Conservation (phyloP, 2,113 vertebrate species). For the Clarias macrocephalus region DNA sequence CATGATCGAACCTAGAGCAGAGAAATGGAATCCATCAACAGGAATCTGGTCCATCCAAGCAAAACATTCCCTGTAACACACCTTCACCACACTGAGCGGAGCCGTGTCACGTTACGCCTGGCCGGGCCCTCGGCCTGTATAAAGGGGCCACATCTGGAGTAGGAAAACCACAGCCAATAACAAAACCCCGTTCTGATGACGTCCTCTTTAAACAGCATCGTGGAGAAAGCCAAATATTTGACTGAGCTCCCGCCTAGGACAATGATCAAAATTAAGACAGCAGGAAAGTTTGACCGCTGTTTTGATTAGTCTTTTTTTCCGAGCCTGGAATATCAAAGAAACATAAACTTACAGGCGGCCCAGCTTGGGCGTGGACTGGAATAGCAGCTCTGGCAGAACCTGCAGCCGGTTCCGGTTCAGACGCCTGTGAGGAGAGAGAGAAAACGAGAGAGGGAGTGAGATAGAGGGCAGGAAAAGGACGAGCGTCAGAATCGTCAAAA, state of each 20-base stretch:
- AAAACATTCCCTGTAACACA: constrained; percentile 67
- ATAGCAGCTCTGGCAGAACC: constrained; percentile 94
- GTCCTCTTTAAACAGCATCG: constrained; percentile 50
- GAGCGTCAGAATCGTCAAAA: constrained; percentile 39
- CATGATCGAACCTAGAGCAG: constrained; percentile 56
- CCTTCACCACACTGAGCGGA: constrained; percentile 57
- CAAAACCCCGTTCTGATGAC: constrained; percentile 38
- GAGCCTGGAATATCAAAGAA: constrained; percentile 59
- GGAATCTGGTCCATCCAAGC: constrained; percentile 65
- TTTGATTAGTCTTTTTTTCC: constrained; percentile 53
- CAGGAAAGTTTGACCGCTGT: constrained; percentile 46
- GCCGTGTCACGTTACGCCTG: constrained; percentile 39
- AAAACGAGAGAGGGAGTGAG: constrained; percentile 12
- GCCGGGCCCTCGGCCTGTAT: constrained; percentile 23
- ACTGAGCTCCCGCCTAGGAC: constrained; percentile 49
- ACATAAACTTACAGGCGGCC: constrained; percentile 89
- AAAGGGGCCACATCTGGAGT: constrained; percentile 46
- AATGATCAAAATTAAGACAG: constrained; percentile 53
- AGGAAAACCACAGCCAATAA: constrained; percentile 50
- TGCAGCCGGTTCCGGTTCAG: constrained; percentile 97
- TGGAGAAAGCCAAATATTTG: constrained; percentile 51
- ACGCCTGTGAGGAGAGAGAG: constrained; percentile 75
- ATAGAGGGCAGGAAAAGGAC: constrained; percentile 35
- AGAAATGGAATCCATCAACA: constrained; percentile 65
- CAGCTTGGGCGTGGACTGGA: constrained; percentile 94